phyloP scores from a whole-genome alignment of 2,113 vertebrate genomes.

The Dolichallabes microphthalmus region DNA sequence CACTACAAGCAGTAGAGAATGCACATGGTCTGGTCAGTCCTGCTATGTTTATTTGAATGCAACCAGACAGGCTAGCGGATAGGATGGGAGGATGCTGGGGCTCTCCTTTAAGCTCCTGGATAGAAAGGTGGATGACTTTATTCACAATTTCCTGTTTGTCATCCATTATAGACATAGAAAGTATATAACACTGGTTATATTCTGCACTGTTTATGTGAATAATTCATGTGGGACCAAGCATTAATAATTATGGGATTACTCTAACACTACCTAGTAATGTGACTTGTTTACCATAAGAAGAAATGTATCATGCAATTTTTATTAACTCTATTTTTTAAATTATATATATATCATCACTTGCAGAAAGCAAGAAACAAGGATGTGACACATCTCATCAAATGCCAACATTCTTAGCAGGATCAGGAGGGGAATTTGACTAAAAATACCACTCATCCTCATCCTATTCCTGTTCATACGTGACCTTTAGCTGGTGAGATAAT shows the following conservation, averaged over 20 bases:
- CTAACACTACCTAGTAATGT: background rate
- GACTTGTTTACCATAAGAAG: background rate
- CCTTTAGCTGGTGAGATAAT: slow-evolving; percentile 47
- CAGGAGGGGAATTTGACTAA: slow-evolving; percentile 38
- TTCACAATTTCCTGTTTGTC: slow-evolving; percentile 43
- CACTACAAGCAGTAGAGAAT: slow-evolving; percentile 64
- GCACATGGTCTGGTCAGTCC: slow-evolving; percentile 58
- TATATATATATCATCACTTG: background rate
- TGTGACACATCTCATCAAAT: slow-evolving; percentile 22
- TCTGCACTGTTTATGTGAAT: slow-evolving; percentile 1
- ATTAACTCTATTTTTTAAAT: background rate
- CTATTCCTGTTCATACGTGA: slow-evolving; percentile 51
- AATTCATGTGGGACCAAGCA: background rate
- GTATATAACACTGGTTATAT: background rate
- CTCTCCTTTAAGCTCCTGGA: slow-evolving; percentile 16
- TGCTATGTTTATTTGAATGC: slow-evolving; percentile 67
- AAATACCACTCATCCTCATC: slow-evolving; percentile 44
- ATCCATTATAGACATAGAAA: background rate
- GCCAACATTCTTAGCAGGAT: slow-evolving; percentile 8
- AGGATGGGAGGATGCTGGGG: slow-evolving; percentile 45
- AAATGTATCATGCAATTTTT: background rate
- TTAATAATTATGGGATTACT: background rate
- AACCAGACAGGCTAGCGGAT: slow-evolving; percentile 62
- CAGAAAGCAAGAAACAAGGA: background rate
- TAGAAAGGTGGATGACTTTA: slow-evolving; percentile 27